Conservation (phyloP, 2,797 vertebrate species). For the Podarcis siculus region DNA sequence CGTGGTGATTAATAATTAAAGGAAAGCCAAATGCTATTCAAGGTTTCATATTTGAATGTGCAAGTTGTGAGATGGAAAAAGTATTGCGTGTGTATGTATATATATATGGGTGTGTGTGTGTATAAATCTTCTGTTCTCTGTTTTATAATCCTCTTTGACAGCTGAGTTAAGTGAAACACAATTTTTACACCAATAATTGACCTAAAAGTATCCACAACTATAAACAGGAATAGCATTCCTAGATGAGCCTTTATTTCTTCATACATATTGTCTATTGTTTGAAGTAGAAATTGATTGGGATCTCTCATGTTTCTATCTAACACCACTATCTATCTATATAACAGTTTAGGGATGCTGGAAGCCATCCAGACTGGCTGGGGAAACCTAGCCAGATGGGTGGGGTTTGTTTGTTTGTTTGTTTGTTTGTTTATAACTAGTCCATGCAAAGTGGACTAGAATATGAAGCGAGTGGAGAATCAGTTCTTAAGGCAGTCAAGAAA, state of each 20-base stretch:
- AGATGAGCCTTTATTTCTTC: background rate
- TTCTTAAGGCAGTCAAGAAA: background rate
- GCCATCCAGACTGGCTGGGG: no score
- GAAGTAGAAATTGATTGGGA: background rate
- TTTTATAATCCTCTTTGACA: background rate
- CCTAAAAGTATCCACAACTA: background rate
- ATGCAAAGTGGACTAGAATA: background rate
- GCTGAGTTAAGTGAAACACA: background rate
- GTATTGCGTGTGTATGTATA: no score
- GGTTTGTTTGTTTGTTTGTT: no score
- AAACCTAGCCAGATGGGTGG: no score
- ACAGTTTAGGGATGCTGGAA: no score
- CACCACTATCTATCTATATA: background rate
- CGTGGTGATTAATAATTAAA: slow-evolving; percentile 26
- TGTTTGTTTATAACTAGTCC: background rate
- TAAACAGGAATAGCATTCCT: background rate
- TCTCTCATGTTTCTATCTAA: background rate
- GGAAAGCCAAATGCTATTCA: background rate
- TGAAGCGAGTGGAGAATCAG: background rate
- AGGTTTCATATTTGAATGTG: slow-evolving; percentile 40
- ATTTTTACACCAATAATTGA: background rate
- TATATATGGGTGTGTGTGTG: no score
- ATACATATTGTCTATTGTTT: background rate
- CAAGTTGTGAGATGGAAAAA: slow-evolving; percentile 21
- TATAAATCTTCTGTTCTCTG: background rate